Base-by-base conservation (phyloP, 2,888 invertebrate genomes). In the Tribolium freemani region DNA sequence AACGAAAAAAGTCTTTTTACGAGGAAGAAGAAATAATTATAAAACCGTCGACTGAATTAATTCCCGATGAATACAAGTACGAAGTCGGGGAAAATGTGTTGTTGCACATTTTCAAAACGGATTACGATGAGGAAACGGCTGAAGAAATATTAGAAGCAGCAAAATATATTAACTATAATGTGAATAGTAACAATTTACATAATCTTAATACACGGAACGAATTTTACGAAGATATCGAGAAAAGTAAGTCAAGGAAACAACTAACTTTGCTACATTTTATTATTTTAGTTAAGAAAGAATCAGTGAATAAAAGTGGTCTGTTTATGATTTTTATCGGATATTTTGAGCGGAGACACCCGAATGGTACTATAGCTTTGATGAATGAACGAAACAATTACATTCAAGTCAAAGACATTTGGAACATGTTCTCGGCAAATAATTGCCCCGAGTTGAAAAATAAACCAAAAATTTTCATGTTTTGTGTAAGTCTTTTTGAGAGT, bases 391-490 rank as follows among this genome's bases (percentile, higher is more conserved):
- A 50, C 6, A n/a, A 6, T 1, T 48, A 8, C 5, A 44, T 72
- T 3, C 64, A 72, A 9, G 71, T 82, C 50, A 78, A 74, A 61
- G 53, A 78, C 0, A 79, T 84, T 48, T 85, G 84, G 84, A 76
- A 71, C 5, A 72, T 72, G 26, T 85, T 85, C 73, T 81, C 81
- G 10, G 71, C 77, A 0, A 69, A 75, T 5, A 76, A 80, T n/a
- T 83, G 83, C 66, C 76, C 76, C 0, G 69, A 74, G 20, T 71
- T 85, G 64, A 82, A 79, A 54, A 77, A 82, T 26, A 85, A 84
- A 75, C 85, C 85, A 1, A 85, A 85, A 80, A 80, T 85, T 51
- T 85, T 85, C 67, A 78, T 85, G 20, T 84, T 85, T 75, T 80
- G 81, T 71, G 84, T 83, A 77, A 78, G 77, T 71, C 26, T 16